Base-by-base conservation (phyloP, 2,888 invertebrate genomes). In the Clitarchus hookeri region DNA sequence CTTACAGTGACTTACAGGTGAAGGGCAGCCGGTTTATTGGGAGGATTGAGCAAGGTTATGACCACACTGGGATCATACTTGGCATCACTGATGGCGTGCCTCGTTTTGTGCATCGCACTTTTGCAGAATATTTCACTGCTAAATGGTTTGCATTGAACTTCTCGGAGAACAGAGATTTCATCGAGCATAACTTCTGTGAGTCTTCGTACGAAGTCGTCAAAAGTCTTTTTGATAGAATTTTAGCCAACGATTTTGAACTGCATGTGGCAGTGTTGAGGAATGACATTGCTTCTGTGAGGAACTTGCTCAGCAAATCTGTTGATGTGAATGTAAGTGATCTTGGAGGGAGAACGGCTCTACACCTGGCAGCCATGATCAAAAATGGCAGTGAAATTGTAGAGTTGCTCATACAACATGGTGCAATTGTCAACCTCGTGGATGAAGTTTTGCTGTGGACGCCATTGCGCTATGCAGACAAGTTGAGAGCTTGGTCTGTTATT, bases 111-210 rank as follows among this genome's bases (percentile, higher is more conserved):
- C 87, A 87, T 44, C 78, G 86, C 25, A 87, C 86, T 6, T 87
- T 87, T 85, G 86, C 86, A 2, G 87, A 87, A 83, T 87, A 83
- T 36, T 87, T 87, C 27, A 87, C 85, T 16, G 87, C 87, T 2
- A 27, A 54, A 19, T 87, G 87, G 86, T 84, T 87, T 19, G 84
- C 83, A 0, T 19, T 54, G 26, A 85, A 87, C 65, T 84, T 23
- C 13, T 53, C n/a, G 0, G 77, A 85, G 79, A 84, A 85, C 19
- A 16, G 36, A 54, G 23, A 65, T 9, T 87, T 85, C 27, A 27
- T 86, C 2, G 26, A 84, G 44, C 44, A 85, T 77, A 65, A 84
- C 36, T 53, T 86, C 26, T 85, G 77, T 54, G 84, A 48, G 16
- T 77, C 44, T 9, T 85, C 54, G 16, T 84, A 82, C 77, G 84